These are phyloP conservation scores for Stenodema calcarata DNA, from an alignment of 2,888 invertebrate species.

Conservation along the genomic window DNA sequence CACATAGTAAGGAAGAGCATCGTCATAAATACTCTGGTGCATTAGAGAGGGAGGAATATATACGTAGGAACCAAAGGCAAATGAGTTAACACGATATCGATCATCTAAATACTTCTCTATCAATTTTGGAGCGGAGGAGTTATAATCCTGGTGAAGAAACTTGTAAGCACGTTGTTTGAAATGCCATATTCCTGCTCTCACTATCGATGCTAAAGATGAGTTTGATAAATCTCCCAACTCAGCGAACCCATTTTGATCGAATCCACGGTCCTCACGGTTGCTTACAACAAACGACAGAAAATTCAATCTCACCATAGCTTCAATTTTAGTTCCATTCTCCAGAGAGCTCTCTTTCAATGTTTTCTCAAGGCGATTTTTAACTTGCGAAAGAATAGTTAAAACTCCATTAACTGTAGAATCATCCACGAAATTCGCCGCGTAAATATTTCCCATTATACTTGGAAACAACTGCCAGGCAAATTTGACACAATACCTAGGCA, in stretches of 20 bases:
- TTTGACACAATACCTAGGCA: background rate
- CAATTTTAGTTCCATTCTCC: background rate
- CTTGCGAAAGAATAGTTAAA: background rate
- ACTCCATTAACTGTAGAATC: background rate
- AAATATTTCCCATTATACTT: background rate
- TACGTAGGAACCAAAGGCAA: background rate
- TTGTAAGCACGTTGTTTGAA: background rate
- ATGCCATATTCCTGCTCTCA: background rate
- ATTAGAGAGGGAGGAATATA: background rate
- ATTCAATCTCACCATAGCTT: background rate
- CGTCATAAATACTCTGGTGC: background rate
- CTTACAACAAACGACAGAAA: background rate
- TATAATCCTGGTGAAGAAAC: background rate
- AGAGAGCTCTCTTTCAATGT: background rate
- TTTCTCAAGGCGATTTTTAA: background rate
- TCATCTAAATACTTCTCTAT: background rate
- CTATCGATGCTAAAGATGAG: background rate
- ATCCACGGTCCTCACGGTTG: background rate
- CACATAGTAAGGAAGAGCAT: background rate
- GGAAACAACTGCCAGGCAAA: background rate
- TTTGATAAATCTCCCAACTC: background rate
- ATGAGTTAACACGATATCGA: background rate
- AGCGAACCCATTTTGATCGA: background rate
- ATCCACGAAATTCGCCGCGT: background rate
- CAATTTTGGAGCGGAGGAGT: background rate